Conservation (phyloP, 2,113 vertebrate species). For the Phalacrocorax carbo region DNA sequence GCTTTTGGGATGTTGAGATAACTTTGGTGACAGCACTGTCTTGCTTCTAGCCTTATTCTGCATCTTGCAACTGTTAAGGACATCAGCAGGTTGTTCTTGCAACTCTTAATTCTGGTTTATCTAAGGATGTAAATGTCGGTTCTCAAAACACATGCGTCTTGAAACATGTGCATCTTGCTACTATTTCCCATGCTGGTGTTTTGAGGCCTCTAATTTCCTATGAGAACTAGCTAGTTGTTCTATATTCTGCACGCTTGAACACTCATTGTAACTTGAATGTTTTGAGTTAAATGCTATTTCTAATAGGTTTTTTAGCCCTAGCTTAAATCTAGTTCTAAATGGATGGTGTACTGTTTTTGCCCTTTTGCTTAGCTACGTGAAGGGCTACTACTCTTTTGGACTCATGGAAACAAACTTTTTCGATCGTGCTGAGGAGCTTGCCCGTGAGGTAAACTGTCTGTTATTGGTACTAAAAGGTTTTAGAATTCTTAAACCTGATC, state of each 20-base stretch:
- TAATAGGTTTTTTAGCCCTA: not conserved
- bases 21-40: not conserved
- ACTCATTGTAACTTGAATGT: not conserved
- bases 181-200: not conserved
- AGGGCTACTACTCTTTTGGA: conserved; percentile 90
- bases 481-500: not conserved
- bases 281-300: not conserved
- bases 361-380: conserved; percentile 82
- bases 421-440: conserved; percentile 85
- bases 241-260: not conserved
- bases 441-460: conserved; percentile 83
- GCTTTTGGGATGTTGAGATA: not conserved
- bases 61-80: accelerated
- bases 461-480: not conserved
- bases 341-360: not conserved
- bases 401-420: conserved; percentile 88
- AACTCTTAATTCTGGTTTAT: not conserved
- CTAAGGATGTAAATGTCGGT: not conserved
- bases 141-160: not conserved
- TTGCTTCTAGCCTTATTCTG: not conserved
- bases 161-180: not conserved
- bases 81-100: not conserved
- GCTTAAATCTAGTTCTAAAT: not conserved
- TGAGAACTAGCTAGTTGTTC: not conserved
- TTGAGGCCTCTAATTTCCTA: not conserved